Evolutionary conservation across 2,888 invertebrate genomes (phyloP).

Genomic region (Drosophila kuntzei): DNA sequence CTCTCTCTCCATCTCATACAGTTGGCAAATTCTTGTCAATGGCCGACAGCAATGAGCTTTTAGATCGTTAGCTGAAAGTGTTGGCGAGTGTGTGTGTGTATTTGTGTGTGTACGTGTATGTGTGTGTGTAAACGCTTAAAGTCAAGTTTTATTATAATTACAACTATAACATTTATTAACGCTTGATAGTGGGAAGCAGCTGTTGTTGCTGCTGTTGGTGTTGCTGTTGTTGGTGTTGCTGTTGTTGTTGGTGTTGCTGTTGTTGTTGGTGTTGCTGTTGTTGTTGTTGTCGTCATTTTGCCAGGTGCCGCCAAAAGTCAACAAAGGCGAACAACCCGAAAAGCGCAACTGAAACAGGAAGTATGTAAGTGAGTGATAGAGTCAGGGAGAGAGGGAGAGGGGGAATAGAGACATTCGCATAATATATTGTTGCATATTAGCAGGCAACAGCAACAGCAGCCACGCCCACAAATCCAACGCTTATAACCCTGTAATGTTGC

Average conservation of each 20-base stretch:
- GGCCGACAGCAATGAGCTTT: constrained; percentile 46
- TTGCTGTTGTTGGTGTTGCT: too few species aligned
- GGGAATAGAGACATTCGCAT: constrained; percentile 51
- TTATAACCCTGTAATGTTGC: constrained; percentile 73
- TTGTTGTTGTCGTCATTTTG: constrained; percentile 28
- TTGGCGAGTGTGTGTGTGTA: constrained; percentile 32
- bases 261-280: constrained; percentile 8
- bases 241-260: too few species aligned
- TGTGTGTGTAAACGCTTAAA: constrained; percentile 53
- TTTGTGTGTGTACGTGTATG: constrained; percentile 12
- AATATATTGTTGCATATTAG: constrained; percentile 79
- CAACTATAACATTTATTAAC: constrained; percentile 81
- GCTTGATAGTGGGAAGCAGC: constrained; percentile 61
- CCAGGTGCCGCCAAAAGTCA: constrained; percentile 69
- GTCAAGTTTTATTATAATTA: constrained; percentile 81
- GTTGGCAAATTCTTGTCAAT: constrained; percentile 44
- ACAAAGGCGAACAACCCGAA: constrained; percentile 36
- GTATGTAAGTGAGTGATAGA: not conserved
- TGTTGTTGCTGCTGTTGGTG: constrained; percentile 35
- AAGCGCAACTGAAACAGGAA: constrained; percentile 18
- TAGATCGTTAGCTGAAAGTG: constrained; percentile 60
- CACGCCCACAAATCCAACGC: constrained; percentile 61
- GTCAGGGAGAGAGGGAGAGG: not conserved
- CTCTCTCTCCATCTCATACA: not conserved
- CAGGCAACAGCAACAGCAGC: constrained; percentile 32